Percentiles rank a stretch among this genome's conserved stretches.
Evolutionary conservation across 2,113 vertebrate genomes (phyloP).

Genomic region (Malurus melanocephalus): DNA sequence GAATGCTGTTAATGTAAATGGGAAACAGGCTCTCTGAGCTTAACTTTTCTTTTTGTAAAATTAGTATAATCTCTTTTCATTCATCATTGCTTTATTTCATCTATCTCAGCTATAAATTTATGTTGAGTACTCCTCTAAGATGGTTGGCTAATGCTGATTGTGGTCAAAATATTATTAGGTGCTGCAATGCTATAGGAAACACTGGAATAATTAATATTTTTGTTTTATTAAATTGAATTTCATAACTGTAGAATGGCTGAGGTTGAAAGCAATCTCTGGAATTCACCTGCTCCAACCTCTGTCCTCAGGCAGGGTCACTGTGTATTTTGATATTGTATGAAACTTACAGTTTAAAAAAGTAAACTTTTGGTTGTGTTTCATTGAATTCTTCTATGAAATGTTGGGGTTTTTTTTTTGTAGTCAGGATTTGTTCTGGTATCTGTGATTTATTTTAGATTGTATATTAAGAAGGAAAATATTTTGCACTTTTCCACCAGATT

Average conservation of each 20-base stretch:
- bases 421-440: neutral
- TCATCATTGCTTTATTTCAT: neutral
- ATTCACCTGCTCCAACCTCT: neutral
- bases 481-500: neutral
- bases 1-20: neutral
- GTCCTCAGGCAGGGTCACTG: neutral
- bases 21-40: neutral
- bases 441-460: neutral
- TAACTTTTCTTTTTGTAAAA: neutral
- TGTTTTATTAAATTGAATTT: neutral
- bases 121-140: neutral
- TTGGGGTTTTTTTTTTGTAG: neutral
- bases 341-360: neutral
- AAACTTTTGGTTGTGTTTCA: neutral
- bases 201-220: neutral
- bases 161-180: neutral
- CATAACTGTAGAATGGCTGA: neutral
- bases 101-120: neutral
- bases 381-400: neutral
- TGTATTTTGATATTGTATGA: neutral
- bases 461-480: neutral
- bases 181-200: neutral
- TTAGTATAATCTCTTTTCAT: neutral
- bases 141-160: neutral
- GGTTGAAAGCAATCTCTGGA: neutral